Base-by-base conservation (phyloP, 2,888 invertebrate genomes). In the Xestia xanthographa region DNA sequence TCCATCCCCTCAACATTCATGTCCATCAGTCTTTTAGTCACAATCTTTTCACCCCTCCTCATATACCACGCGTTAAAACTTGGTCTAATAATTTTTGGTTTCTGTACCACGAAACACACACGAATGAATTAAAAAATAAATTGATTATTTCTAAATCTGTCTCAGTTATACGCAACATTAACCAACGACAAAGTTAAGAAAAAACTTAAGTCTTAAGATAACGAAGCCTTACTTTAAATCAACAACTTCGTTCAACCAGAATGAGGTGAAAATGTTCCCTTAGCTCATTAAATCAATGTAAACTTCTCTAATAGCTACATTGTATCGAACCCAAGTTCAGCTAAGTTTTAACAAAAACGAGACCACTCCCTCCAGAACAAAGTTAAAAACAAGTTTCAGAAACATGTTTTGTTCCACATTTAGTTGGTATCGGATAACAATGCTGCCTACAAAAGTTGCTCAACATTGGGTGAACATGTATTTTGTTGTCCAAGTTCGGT, bases 391-490 rank as follows among this genome's bases (percentile, higher is more conserved):
- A 82, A 82, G 71, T 78, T 79, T 48, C 29, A 0, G 20, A 58
- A 78, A 77, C 58, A 71, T 74, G 65, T 78, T 82, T 73, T 82
- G 78, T 82, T 70, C 6, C 14, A 67, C 66, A 34, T 78, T 82
- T 73, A 67, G 66, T 73, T 70, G 26, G 29, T 67, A 73, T 82
- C 69, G 14, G 62, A 17, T 77, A 67, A 67, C 62, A 77, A 67
- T 41, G 29, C 20, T 56, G 45, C 26, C 56, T 1, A 14, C 12
- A 29, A 56, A 80, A 80, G 20, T 71, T 77, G 3, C 3, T 29
- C 0, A 65, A 68, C 29, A 45, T 43, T 62, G 14, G 6, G 12
- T n/a, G 14, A 75, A 60, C 26, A 66, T 72, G n/a, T 67, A 67
- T 38, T 68, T 62, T 50, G n/a, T 29, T 62, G 11, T 45, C 26